A percentile compares a stretch with the other conserved stretches of the same genome.
Evolutionary conservation across 2,113 vertebrate species (phyloP).

Genomic region (Hippolais icterina): DNA sequence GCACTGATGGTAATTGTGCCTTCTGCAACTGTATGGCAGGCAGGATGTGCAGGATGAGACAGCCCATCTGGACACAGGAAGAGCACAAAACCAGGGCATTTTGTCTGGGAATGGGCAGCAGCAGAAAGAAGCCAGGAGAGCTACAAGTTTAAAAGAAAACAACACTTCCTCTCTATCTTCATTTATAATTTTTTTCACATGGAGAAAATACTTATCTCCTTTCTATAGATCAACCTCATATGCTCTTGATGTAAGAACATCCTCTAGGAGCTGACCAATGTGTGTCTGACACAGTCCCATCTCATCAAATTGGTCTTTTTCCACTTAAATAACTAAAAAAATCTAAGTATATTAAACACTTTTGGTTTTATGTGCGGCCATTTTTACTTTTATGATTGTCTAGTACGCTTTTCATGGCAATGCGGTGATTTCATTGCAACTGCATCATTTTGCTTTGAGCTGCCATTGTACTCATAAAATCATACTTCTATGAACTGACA

Average conservation of each 20-base stretch:
- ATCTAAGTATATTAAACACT: not conserved
- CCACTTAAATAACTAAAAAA: not conserved
- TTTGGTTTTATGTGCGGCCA: not conserved
- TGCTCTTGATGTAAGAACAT: not conserved
- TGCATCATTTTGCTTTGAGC: not conserved
- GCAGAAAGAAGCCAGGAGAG: not conserved
- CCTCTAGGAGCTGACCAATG: not conserved
- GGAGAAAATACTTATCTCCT: not conserved
- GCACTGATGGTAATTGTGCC: not conserved
- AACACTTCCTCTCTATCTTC: not conserved
- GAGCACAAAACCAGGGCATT: not conserved
- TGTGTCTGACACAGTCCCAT: not conserved
- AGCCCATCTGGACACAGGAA: not conserved
- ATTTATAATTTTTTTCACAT: not conserved
- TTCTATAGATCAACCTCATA: not conserved
- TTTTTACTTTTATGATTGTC: not conserved
- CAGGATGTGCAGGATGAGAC: not conserved
- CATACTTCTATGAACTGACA: not conserved
- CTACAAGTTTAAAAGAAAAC: not conserved
- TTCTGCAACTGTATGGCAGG: rapidly evolving
- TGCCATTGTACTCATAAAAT: not conserved
- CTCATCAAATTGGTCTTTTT: not conserved
- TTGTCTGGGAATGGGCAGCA: not conserved
- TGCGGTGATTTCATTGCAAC: not conserved
- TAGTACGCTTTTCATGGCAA: not conserved